These are phyloP conservation scores for Selenia dentaria DNA, from an alignment of 2,888 invertebrate species.

Conservation along the genomic window DNA sequence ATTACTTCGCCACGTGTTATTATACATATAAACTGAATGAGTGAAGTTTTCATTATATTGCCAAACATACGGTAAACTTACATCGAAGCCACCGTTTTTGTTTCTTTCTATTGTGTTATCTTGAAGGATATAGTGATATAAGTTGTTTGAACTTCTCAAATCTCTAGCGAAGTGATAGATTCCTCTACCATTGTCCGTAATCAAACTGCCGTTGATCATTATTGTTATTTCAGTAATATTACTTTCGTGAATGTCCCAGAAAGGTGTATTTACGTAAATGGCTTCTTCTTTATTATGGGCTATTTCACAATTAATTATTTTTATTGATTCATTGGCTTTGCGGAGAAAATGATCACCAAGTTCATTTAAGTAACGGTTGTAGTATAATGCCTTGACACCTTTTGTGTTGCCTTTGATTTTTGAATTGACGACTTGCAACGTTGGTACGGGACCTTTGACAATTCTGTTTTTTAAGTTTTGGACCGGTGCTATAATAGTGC, in stretches of 20 bases:
- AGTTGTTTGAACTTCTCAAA: constrained; percentile 97
- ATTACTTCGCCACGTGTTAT: constrained; percentile 95
- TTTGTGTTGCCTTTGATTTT: constrained; percentile 92
- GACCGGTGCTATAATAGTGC: constrained; percentile 88
- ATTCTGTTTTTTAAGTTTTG: constrained; percentile 90
- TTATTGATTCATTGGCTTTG: constrained; percentile 94
- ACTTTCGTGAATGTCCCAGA: constrained; percentile 93
- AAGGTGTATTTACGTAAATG: constrained; percentile 92
- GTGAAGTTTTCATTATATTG: constrained; percentile 97
- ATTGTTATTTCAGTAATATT: constrained; percentile 96
- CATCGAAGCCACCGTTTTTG: constrained; percentile 92
- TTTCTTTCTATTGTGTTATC: constrained; percentile 95
- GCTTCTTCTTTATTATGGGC: constrained; percentile 93
- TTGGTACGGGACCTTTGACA: constrained; percentile 92
- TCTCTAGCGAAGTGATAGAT: constrained; percentile 96
- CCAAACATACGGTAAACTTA: constrained; percentile 97
- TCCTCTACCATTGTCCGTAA: constrained; percentile 95
- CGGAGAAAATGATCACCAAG: constrained; percentile 93
- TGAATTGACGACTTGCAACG: constrained; percentile 88
- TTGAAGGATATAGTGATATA: constrained; percentile 97
- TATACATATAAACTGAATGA: constrained; percentile 94
- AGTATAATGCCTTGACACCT: constrained; percentile 93
- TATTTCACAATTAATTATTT: constrained; percentile 91
- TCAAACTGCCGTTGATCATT: constrained; percentile 93
- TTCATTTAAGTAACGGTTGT: constrained; percentile 94